Evolutionary conservation across 30 jellyfish, hydroid and myxozoan species (phyloP), one percentile per base, ranked within the genome.

Genomic region (Aurelia sp.): DNA sequence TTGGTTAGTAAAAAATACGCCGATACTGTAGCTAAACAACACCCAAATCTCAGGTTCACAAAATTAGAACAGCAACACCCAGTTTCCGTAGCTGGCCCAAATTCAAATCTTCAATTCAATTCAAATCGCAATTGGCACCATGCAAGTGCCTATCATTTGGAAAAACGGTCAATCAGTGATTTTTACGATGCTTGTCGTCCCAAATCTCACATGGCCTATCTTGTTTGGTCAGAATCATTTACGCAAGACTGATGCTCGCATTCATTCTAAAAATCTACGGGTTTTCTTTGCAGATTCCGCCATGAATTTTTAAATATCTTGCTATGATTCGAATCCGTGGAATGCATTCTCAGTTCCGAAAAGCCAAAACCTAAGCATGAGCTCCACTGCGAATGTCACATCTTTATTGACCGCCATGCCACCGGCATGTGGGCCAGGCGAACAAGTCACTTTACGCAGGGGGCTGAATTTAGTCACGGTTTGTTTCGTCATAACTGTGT

Each of bases 131-230:
- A 68, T 81, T 48, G 76, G 84, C 44, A 66, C 59, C 53, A 48
- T 81, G 85, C 85, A 67, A 55, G 76, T 81, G 18, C 85, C 91
- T 19, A 66, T 81, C 20, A 63, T 66, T 4, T 81, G 74, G 84
- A 66, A 66, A 66, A 41, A 48, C 21, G 76, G 77, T 19, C 74
- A 11, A 11, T 48, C 71, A 21, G 62, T 75, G 16, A 66, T 50
- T 10, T 81, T 81, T 51, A 13, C 91, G 13, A 81, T 81, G 91
- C 76, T 66, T 27, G 91, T 51, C 21, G 91, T 81, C 10, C 91
- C 76, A 5, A 23, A 81, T 15, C 68, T 66, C 66, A 12, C 91
- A 20, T 73, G 76, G 84, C 84, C 84, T 10, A 44, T 47, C 10
- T 21, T 73, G 17, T 73, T 73, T 47, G 84, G 84, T 30, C 84